Base-by-base conservation (phyloP, 2,797 vertebrate species). In the Poeciliopsis infans region DNA sequence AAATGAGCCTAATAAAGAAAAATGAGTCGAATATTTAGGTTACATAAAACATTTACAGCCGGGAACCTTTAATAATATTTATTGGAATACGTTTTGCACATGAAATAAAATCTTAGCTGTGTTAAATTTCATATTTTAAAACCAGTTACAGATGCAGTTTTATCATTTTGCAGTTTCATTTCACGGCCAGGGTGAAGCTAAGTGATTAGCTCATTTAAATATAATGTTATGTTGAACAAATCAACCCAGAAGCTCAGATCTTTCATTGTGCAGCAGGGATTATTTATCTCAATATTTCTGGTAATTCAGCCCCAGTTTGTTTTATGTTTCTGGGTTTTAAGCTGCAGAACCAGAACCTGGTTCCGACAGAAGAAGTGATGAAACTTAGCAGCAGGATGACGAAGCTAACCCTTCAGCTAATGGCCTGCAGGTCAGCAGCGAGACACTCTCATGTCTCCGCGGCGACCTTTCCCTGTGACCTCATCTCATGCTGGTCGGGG, bases 391-490 rank as follows among this genome's bases (percentile, higher is more conserved):
- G 86, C 75, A 4, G 70, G 55, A 41, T 20, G 87, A 87, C 88
- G 85, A 86, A 86, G 80, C 87, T 89, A 89, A 90, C 81, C 87
- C 88, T 75, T 83, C 92, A 87, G 90, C 90, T 88, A 90, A 89
- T 84, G 89, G 85, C 83, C 82, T 39, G 0, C n/a, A 53, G 92
- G 89, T 93, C 90, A 89, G 15, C 51, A 90, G 88, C 88, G 77
- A 78, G 79, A 53, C 83, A 12, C 82, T 75, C 80, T 82, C 85
- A 82, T 81, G 70, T 90, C 88, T 88, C 79, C 75, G 0, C 81
- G 6, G 74, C 59, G 86, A 79, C 86, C 87, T 91, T 73, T 88
- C 86, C 82, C 85, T 80, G 33, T 43, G 81, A 89, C 86, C 87
- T 91, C 89, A 85, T 91, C 88, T 89, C 84, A 1, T 73, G 74